Evolutionary conservation across 2,888 invertebrate species (phyloP), one percentile per base, ranked within the genome.

Genomic region (Germaria angustata): DNA sequence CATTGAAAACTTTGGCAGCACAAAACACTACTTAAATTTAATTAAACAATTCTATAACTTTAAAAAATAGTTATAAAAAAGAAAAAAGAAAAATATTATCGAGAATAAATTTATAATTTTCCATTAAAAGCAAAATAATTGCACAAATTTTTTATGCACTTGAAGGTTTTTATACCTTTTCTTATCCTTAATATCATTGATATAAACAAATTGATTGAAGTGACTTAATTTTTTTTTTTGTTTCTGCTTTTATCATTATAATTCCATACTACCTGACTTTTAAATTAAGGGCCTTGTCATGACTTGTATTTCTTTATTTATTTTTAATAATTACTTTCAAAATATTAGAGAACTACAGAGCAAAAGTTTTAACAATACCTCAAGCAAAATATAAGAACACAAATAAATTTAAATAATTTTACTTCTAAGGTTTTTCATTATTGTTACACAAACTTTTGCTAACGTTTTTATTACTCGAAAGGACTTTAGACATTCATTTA

Each of bases 121-220:
- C n/a, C n/a, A n/a, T n/a, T 44, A 17, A 44, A n/a, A 13, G 13
- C 0, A 46, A 63, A 63, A 17, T 20, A 46, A 46, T 39, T 15
- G 5, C 24, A 17, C 20, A 39, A n/a, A n/a, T n/a, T n/a, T n/a
- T 51, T 39, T 17, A 3, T 66, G 39, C 36, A 39, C 3, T 51
- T 51, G 39, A 66, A 51, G 39, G 9, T 51, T 66, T 46, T 51
- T 36, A 66, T 51, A 39, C 24, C 24, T 51, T 17, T 36, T 51
- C 20, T 36, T n/a, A n/a, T n/a, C n/a, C n/a, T n/a, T n/a, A n/a
- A n/a, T n/a, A n/a, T n/a, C n/a, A n/a, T n/a, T n/a, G n/a, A n/a
- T n/a, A n/a, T n/a, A n/a, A n/a, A n/a, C n/a, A n/a, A n/a, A n/a
- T n/a, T n/a, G n/a, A n/a, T n/a, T n/a, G n/a, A n/a, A n/a, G n/a